A percentile compares a stretch with the other conserved stretches of the same genome.
These are phyloP conservation scores for Harpagoxenus sublaevis DNA, from an alignment of 2,888 invertebrate genomes.

Conservation along the genomic window DNA sequence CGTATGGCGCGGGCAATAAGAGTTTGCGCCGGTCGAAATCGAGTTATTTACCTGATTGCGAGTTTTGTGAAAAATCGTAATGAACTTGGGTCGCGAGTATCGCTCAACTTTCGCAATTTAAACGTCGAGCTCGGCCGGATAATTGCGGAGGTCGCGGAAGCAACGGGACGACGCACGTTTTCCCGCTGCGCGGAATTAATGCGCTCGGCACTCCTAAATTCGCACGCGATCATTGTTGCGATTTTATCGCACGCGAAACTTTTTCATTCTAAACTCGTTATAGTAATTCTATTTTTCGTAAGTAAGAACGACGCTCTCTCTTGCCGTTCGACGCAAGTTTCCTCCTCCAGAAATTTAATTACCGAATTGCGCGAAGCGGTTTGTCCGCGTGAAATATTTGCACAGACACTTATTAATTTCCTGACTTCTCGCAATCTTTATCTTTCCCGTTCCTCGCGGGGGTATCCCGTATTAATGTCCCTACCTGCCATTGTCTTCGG, in stretches of 20 bases:
- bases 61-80: constrained; percentile 58
- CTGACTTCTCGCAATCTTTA: constrained; percentile 61
- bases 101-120: constrained; percentile 62
- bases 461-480: constrained; percentile 52
- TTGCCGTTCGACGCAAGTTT: neutral
- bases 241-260: constrained; percentile 40
- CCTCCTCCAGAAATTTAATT: constrained; percentile 29
- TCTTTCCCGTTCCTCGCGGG: constrained; percentile 22
- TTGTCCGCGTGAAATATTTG: constrained; percentile 29
- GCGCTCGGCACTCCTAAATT: constrained; percentile 18
- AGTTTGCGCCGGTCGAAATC: constrained; percentile 50
- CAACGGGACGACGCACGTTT: constrained; percentile 19
- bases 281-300: neutral
- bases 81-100: constrained; percentile 54
- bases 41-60: constrained; percentile 57
- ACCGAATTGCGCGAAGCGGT: constrained; percentile 28
- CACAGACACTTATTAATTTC: constrained; percentile 60
- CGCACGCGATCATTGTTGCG: constrained; percentile 27
- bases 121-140: constrained; percentile 48
- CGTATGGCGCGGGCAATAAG: constrained; percentile 52
- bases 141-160: constrained; percentile 46
- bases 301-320: neutral
- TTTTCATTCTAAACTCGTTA: neutral
- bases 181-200: constrained; percentile 42
- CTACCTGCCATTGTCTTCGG: constrained; percentile 28